A percentile compares a stretch with the other conserved stretches of the same genome.
Evolutionary conservation across 2,888 invertebrate genomes (phyloP).

Genomic region (Strigamia maritima): DNA sequence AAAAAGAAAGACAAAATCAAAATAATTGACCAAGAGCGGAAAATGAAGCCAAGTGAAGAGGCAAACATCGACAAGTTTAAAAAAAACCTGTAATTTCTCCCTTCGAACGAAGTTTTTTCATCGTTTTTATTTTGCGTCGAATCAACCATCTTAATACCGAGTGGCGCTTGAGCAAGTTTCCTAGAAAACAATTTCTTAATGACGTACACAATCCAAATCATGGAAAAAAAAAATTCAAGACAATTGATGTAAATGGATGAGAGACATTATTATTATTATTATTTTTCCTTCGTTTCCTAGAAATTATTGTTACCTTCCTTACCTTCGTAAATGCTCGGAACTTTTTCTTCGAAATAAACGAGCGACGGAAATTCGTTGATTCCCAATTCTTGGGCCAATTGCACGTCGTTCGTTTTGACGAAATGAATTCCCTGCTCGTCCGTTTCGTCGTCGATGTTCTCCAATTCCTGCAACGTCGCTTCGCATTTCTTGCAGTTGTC

Average conservation of each 20-base stretch:
- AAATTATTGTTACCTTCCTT: slow-evolving; percentile 53
- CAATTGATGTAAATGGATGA: no score
- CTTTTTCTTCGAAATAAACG: slow-evolving; percentile 89
- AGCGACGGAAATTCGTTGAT: slow-evolving; percentile 88
- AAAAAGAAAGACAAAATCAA: not conserved
- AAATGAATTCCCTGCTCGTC: slow-evolving; percentile 90
- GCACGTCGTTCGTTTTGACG: slow-evolving; percentile 86
- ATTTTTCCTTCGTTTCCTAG: no score
- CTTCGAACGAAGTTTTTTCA: not conserved
- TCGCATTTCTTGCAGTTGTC: slow-evolving; percentile 78
- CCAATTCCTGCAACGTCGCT: slow-evolving; percentile 79
- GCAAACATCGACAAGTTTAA: not conserved
- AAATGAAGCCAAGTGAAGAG: not conserved
- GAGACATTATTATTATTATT: no score
- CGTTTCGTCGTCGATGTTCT: slow-evolving; percentile 66
- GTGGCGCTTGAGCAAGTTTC: not conserved
- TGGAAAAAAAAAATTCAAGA: not conserved
- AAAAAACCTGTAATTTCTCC: not conserved
- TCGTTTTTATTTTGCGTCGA: slow-evolving; percentile 29
- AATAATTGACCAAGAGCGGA: not conserved
- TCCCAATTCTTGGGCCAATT: slow-evolving; percentile 83
- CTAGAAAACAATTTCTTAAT: slow-evolving; percentile 15
- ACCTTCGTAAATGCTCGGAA: slow-evolving; percentile 94
- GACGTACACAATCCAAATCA: no score
- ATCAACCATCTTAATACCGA: slow-evolving; percentile 37